A percentile compares a stretch with the other conserved stretches of the same genome.
phyloP scores from a whole-genome alignment of 2,113 vertebrate species.

The Apteryx mantelli region DNA sequence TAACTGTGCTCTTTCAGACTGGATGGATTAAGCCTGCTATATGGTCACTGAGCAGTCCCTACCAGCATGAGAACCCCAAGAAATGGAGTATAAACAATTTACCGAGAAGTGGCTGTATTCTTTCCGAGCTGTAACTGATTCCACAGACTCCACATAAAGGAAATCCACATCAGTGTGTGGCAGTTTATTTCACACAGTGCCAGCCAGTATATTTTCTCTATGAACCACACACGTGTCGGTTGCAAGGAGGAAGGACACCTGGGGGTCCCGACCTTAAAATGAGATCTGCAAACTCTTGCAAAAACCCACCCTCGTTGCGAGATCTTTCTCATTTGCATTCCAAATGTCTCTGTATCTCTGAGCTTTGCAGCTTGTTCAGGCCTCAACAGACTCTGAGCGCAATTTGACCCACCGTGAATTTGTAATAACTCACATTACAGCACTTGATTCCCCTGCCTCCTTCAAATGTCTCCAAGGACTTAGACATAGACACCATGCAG shows the following conservation, averaged over 20 bases:
- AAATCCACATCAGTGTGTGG: slow-evolving; percentile 53
- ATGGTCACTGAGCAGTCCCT: neutral
- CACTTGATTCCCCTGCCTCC: neutral
- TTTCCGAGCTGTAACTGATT: slow-evolving; percentile 43
- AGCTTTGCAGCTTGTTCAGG: neutral
- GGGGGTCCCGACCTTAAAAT: slow-evolving; percentile 64
- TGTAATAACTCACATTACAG: neutral
- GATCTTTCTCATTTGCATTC: neutral
- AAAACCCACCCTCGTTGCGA: neutral
- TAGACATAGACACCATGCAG: neutral
- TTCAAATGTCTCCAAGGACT: slow-evolving; percentile 1
- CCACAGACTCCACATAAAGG: slow-evolving; percentile 53
- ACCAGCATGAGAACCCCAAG: slow-evolving; percentile 19
- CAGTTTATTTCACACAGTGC: slow-evolving; percentile 28
- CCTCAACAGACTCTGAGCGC: neutral
- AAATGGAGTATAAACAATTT: slow-evolving; percentile 24
- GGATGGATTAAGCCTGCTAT: neutral
- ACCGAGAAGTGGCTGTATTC: neutral
- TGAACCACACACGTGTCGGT: neutral
- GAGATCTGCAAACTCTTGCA: slow-evolving; percentile 7
- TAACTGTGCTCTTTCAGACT: neutral
- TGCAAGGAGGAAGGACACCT: slow-evolving; percentile 71
- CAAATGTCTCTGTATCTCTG: neutral
- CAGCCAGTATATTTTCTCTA: slow-evolving; percentile 46
- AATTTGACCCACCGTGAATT: neutral